Evolutionary conservation across 2,797 vertebrate species (phyloP).

Genomic region (Picus viridis): DNA sequence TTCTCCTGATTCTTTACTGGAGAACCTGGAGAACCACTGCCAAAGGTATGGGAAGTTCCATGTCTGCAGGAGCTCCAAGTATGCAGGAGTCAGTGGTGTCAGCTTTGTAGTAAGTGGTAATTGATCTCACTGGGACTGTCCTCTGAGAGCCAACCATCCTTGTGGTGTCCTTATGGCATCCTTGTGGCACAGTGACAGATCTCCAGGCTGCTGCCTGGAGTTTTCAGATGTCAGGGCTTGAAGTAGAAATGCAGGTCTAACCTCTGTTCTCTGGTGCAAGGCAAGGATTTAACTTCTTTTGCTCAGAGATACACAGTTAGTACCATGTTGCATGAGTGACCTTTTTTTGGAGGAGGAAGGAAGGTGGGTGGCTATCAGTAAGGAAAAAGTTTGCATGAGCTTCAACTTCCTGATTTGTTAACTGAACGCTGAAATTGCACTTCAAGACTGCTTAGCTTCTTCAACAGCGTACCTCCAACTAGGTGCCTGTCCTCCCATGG

Average conservation of each 20-base stretch:
- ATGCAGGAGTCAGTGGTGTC: background rate
- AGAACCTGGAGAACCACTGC: background rate
- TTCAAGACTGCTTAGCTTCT: slow-evolving; percentile 14
- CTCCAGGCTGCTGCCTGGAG: background rate
- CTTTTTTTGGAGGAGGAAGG: slow-evolving; percentile 45
- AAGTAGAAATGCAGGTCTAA: slow-evolving; percentile 31
- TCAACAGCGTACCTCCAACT: slow-evolving; percentile 7
- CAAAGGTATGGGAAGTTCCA: background rate
- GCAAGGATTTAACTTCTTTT: background rate
- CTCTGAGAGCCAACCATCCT: background rate
- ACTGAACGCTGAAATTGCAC: slow-evolving; percentile 5
- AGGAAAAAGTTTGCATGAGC: slow-evolving; percentile 49
- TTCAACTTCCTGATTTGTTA: slow-evolving; percentile 50
- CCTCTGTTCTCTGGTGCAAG: background rate
- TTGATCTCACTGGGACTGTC: background rate
- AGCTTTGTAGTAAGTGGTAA: background rate
- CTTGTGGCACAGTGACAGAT: background rate
- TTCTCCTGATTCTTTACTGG: background rate
- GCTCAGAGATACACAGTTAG: background rate
- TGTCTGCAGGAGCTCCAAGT: background rate
- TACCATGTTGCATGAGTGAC: background rate
- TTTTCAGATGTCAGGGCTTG: background rate
- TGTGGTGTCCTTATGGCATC: background rate
- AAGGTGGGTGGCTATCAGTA: slow-evolving; percentile 34
- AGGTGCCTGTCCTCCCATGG: background rate